phyloP scores from a whole-genome alignment of 2,113 vertebrate species.

The Cairina moschata region DNA sequence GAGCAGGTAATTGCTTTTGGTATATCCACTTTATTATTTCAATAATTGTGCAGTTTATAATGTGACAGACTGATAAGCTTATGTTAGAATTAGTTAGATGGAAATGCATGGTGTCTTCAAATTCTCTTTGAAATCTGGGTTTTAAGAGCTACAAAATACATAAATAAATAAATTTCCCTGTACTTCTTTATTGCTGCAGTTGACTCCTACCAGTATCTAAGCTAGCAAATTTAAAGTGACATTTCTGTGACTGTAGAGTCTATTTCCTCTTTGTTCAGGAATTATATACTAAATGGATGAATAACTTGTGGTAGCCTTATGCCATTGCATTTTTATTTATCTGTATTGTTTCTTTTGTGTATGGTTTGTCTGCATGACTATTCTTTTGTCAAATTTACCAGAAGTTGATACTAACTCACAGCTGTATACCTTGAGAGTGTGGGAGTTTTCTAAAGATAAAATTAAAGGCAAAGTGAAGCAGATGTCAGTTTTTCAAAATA shows the following conservation, averaged over 20 bases:
- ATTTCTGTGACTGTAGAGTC: background rate
- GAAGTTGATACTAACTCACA: background rate
- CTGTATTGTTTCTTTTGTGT: background rate
- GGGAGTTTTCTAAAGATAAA: background rate
- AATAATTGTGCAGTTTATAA: background rate
- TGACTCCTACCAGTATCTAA: background rate
- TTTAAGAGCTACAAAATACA: background rate
- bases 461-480: background rate
- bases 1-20: constrained; percentile 78
- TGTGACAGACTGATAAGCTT: background rate
- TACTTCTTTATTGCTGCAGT: background rate
- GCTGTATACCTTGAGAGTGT: background rate
- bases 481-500: background rate
- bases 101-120: background rate
- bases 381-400: background rate
- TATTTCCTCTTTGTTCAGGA: background rate
- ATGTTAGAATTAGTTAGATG: background rate
- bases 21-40: constrained; percentile 21
- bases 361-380: background rate
- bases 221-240: background rate
- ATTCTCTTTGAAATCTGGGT: background rate
- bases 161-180: background rate
- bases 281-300: background rate
- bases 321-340: background rate
- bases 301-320: accelerated